Evolutionary conservation across 1,140 invertebrate genomes (phyloP).

Genomic region (Caenorhabditis briggsae): DNA sequence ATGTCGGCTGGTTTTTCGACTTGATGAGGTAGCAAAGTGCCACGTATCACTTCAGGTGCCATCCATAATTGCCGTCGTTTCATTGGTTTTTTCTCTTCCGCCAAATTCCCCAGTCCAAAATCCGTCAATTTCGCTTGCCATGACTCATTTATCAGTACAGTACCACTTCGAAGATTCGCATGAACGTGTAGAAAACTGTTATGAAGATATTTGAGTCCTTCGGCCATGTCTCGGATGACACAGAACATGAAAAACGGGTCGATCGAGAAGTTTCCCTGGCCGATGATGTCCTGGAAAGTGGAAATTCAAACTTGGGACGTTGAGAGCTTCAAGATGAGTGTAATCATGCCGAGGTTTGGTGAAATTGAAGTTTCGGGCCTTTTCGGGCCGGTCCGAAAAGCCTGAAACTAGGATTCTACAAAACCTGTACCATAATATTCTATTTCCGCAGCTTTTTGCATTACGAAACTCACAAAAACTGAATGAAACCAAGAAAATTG

Average conservation of each 20-base stretch:
- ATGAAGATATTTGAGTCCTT: constrained; percentile 66
- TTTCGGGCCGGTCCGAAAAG: too few relatives aligned
- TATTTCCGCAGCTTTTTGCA: too few relatives aligned
- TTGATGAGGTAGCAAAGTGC: constrained; percentile 26
- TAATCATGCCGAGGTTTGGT: neutral
- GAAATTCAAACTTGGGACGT: neutral
- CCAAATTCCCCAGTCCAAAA: constrained; percentile 58
- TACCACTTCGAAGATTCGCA: constrained; percentile 62
- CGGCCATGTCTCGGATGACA: constrained; percentile 63
- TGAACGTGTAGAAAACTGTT: constrained; percentile 63
- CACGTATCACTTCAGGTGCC: constrained; percentile 62
- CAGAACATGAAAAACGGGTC: constrained; percentile 65
- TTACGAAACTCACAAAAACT: too few relatives aligned
- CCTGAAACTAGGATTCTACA: too few relatives aligned
- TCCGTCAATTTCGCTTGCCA: constrained; percentile 68
- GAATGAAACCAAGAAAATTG: too few relatives aligned
- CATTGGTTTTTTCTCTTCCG: constrained; percentile 55
- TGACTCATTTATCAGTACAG: constrained; percentile 65
- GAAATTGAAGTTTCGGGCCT: neutral
- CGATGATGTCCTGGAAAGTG: constrained; percentile 59
- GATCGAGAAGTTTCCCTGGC: constrained; percentile 57
- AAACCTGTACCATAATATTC: too few relatives aligned
- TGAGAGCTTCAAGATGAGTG: neutral
- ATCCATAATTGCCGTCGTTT: constrained; percentile 62
- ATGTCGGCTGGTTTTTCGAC: constrained; percentile 66